Conservation (phyloP, 2,888 invertebrate species). For the Sacculina carcini region DNA sequence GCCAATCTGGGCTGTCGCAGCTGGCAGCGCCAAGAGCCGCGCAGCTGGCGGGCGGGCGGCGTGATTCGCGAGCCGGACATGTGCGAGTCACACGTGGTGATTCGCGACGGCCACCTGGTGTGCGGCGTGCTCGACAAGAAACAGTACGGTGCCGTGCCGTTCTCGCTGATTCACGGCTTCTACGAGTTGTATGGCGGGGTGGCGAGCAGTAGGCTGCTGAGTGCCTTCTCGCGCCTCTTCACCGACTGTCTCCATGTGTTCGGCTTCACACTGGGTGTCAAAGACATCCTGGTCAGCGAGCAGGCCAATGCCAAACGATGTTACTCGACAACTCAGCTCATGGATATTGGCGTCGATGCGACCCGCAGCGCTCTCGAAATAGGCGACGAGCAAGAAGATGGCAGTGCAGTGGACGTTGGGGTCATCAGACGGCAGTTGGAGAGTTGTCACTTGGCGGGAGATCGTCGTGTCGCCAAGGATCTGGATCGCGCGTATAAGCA, state of each 20-base stretch:
- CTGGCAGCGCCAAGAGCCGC: conserved; percentile 31
- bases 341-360: conserved; percentile 35
- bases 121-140: conserved; percentile 84
- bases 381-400: conserved; percentile 23
- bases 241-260: conserved; percentile 63
- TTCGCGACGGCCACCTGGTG: conserved; percentile 60
- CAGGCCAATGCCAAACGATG: conserved; percentile 32
- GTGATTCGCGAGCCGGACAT: conserved; percentile 29
- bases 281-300: conserved; percentile 60
- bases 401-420: conserved; percentile 28
- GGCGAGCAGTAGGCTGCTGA: conserved; percentile 51
- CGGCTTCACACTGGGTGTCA: conserved; percentile 84
- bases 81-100: conserved; percentile 75
- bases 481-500: conserved; percentile 60
- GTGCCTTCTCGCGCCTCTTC: conserved; percentile 73
- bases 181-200: conserved; percentile 82
- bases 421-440: conserved; percentile 39
- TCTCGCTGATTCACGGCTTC: conserved; percentile 77
- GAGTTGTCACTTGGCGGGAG: conserved; percentile 33
- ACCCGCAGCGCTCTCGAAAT: conserved; percentile 43
- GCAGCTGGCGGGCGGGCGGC: conserved; percentile 65
- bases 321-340: conserved; percentile 17
- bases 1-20: conserved; percentile 41
- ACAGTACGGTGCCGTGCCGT: conserved; percentile 84
- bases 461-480: conserved; percentile 43